Percentiles rank a stretch among this genome's conserved stretches.
Evolutionary conservation across 2,797 vertebrate species (phyloP).

Genomic region (Channallabes apus): DNA sequence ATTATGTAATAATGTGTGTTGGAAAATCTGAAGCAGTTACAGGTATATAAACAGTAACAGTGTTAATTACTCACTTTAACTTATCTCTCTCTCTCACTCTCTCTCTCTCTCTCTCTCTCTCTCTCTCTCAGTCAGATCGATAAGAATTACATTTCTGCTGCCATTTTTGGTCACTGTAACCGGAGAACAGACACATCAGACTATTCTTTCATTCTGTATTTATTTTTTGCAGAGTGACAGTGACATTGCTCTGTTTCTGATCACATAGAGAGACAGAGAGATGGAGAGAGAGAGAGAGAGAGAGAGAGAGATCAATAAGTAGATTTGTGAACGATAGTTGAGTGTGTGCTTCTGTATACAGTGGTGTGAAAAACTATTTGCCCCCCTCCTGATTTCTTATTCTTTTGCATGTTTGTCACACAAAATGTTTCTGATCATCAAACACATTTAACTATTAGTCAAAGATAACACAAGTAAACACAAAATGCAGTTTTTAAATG

Average conservation of each 20-base stretch:
- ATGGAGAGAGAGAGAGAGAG: background rate
- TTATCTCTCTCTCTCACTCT: background rate
- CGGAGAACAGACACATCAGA: constrained; percentile 46
- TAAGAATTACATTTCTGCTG: constrained; percentile 59
- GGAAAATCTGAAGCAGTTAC: background rate
- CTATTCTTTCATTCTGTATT: constrained; percentile 30
- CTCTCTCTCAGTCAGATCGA: constrained; percentile 45
- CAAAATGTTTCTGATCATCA: too few relatives aligned
- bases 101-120: background rate
- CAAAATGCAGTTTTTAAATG: too few relatives aligned
- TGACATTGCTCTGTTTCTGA: background rate
- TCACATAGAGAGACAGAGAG: background rate
- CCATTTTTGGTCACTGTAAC: constrained; percentile 49
- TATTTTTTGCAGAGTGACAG: constrained; percentile 5
- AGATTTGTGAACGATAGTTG: background rate
- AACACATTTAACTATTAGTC: too few relatives aligned
- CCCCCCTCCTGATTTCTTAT: too few relatives aligned
- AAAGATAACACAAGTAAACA: too few relatives aligned
- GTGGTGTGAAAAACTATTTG: too few relatives aligned
- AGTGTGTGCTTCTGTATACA: background rate
- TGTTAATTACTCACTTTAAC: background rate
- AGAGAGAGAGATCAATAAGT: background rate
- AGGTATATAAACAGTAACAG: background rate
- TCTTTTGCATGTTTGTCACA: too few relatives aligned
- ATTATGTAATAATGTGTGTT: background rate